A percentile compares a stretch with the other conserved stretches of the same genome.
Evolutionary conservation across 2,113 vertebrate species (phyloP).

Genomic region (Clarias batrachus): DNA sequence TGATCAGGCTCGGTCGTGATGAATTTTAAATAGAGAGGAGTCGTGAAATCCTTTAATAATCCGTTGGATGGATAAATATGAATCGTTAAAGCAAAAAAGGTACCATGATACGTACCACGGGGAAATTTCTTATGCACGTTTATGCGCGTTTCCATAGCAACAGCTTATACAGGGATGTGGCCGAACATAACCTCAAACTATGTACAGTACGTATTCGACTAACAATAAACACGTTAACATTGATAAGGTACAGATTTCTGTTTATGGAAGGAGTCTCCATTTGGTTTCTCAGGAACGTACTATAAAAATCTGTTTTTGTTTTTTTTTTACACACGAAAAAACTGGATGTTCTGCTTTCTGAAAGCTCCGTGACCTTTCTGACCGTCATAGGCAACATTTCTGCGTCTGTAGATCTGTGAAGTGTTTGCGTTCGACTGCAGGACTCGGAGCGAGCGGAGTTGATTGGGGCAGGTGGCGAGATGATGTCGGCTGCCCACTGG

Average conservation of each 20-base stretch:
- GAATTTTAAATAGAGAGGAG: too few relatives aligned
- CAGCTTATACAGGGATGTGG: not conserved
- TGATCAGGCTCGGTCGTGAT: too few relatives aligned
- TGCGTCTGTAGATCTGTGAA: not conserved
- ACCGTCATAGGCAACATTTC: not conserved
- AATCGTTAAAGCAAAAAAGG: too few relatives aligned
- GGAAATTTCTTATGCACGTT: not conserved
- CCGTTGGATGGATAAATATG: too few relatives aligned
- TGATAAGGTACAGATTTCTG: not conserved
- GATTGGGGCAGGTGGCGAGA: conserved; percentile 7
- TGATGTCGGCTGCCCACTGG: not conserved
- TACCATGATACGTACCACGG: too few relatives aligned
- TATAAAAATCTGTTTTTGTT: not conserved
- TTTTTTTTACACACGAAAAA: not conserved
- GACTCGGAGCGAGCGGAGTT: not conserved
- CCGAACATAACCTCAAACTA: not conserved
- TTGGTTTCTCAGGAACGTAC: too few relatives aligned
- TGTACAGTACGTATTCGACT: not conserved
- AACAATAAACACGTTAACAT: not conserved
- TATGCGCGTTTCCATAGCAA: not conserved
- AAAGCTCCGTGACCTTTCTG: not conserved
- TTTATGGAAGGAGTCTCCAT: not conserved
- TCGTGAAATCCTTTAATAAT: too few relatives aligned
- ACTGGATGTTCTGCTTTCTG: not conserved
- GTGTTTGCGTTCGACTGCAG: not conserved